These are phyloP conservation scores for Cyprinodon brontotheroides DNA, from an alignment of 2,113 vertebrate genomes.

Conservation along the genomic window DNA sequence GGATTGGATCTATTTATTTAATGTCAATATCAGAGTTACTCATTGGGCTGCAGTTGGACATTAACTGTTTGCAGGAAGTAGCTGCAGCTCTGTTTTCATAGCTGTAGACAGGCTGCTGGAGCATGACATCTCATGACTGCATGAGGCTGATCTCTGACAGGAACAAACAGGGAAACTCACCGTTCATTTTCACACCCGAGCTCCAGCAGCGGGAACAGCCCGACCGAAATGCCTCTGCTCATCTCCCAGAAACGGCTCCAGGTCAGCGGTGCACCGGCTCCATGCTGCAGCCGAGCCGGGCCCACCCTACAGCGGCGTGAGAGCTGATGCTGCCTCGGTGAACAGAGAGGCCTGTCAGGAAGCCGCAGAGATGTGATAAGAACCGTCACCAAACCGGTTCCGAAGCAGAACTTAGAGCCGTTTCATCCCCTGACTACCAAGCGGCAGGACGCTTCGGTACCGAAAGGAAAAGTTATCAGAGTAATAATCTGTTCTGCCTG, in stretches of 20 bases:
- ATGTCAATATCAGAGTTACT: no score
- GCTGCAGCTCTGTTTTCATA: background rate
- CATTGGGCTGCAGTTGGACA: background rate
- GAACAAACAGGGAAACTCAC: slow-evolving; percentile 73
- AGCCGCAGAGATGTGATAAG: slow-evolving; percentile 7
- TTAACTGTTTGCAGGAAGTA: background rate
- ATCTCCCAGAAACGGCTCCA: background rate
- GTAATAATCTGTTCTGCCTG: slow-evolving; percentile 12
- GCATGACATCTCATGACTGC: background rate
- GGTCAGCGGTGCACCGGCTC: slow-evolving; percentile 31
- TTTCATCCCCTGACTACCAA: background rate
- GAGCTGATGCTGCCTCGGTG: slow-evolving; percentile 46
- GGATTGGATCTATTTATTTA: no score
- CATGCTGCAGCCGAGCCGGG: slow-evolving; percentile 51
- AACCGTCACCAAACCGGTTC: background rate
- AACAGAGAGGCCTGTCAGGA: slow-evolving; percentile 61
- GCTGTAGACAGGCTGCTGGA: background rate
- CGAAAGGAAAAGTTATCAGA: slow-evolving; percentile 4
- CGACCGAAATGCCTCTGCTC: slow-evolving; percentile 5
- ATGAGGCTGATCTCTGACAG: background rate
- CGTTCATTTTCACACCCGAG: slow-evolving; percentile 82
- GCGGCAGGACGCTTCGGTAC: background rate
- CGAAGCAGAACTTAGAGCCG: background rate
- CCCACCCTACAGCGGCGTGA: slow-evolving; percentile 48
- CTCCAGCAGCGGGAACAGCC: slow-evolving; percentile 31